Evolutionary conservation across 2,888 invertebrate genomes (phyloP).

Genomic region (Drosophila tripunctata): DNA sequence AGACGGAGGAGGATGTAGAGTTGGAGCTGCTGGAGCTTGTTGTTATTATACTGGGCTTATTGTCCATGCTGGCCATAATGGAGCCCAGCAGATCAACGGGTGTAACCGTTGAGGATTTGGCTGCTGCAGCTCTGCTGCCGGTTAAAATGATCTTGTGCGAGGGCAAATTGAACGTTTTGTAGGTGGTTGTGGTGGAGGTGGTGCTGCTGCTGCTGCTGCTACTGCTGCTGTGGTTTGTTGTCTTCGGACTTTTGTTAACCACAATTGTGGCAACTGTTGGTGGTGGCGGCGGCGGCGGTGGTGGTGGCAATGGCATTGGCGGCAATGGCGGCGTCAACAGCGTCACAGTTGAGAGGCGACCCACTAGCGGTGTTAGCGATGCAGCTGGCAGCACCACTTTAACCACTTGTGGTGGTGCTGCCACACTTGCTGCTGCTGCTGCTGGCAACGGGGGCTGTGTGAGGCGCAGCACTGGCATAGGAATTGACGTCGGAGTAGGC

Average conservation of each 20-base stretch:
- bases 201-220: conserved; percentile 3
- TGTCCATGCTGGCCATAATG: conserved; percentile 84
- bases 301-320: conserved; percentile 64
- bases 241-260: conserved; percentile 12
- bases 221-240: conserved; percentile 5
- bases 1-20: conserved; percentile 1
- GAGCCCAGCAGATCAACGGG: conserved; percentile 83
- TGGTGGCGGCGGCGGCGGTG: conserved; percentile 70
- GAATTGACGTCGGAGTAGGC: conserved; percentile 4
- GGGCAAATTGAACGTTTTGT: conserved; percentile 68
- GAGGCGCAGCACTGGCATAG: conserved; percentile 33
- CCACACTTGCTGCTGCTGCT: conserved; percentile 1
- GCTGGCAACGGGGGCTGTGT: conserved; percentile 37
- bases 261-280: conserved; percentile 12
- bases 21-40: conserved; percentile 44
- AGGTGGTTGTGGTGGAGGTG: conserved; percentile 51
- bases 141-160: conserved; percentile 71
- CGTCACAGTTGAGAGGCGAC: conserved; percentile 52
- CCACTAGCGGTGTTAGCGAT: conserved; percentile 49
- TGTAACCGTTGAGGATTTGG: conserved; percentile 47
- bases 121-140: conserved; percentile 35
- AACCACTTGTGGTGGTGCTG: conserved; percentile 47
- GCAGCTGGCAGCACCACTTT: conserved; percentile 64
- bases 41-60: conserved; percentile 72
- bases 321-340: conserved; percentile 59